Base-by-base conservation (phyloP, 92 coral and sea anemone genomes). In the Epizoanthus illoricatus region DNA sequence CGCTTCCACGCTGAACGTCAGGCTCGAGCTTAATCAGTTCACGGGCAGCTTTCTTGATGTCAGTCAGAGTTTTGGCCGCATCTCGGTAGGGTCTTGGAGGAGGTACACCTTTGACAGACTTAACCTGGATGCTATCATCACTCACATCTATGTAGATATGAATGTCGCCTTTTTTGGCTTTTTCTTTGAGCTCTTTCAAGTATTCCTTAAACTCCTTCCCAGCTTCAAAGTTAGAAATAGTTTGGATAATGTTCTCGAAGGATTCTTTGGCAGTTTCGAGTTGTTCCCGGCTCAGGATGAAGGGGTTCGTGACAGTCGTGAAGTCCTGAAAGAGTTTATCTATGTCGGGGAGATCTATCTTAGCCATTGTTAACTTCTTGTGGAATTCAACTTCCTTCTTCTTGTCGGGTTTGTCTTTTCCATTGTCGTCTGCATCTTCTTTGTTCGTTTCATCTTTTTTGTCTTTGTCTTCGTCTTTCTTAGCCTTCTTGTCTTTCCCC, bases 21-120 rank as follows among this genome's bases (percentile, higher is more conserved):
- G 97, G 94, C 87, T 92, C 94, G 21, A 90, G 84, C 18, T 88
- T 86, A 23, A 69, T 39, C 33, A 89, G 75, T 68, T 84, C 90
- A 33, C 49, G 62, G 39, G 85, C 97, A 21, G 90, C 89, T 23
- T 83, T 56, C 57, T 86, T 86, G 56, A 92, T 74, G 72, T 90
- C 84, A 65, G 83, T 88, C 64, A 92, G 79, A 9, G 94, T 87
- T 74, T 92, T 80, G 55, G 89, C 97, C 0, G 94, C 97, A 74
- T 92, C 90, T 52, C 97, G 86, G 74, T 92, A 92, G 15, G 88
- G 92, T 52, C 85, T 89, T 18, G 97, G 97, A 5, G 94, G 94
- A 16, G 89, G 89, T 23, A 92, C 89, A 39, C 97, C 97, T 61
- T 84, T 65, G 68, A 90, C 78, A 0, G 93, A 88, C 45, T 82